These are phyloP conservation scores for Henicopernis longicauda DNA, from an alignment of 2,113 vertebrate species.

Conservation along the genomic window DNA sequence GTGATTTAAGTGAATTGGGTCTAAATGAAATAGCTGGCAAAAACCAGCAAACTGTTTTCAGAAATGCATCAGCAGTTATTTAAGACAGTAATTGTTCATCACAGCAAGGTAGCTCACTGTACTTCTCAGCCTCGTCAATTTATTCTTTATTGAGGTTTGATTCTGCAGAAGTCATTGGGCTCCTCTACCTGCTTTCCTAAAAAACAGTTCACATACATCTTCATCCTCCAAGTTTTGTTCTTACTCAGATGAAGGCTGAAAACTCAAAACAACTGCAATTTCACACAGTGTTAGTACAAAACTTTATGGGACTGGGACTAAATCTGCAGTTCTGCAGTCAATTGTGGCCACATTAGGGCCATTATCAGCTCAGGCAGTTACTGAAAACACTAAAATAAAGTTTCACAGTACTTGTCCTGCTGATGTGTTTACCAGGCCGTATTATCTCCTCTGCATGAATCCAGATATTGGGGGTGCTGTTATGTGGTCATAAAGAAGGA, in stretches of 20 bases:
- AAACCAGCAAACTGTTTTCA: neutral
- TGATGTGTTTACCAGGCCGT: conserved; percentile 34
- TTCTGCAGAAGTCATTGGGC: neutral
- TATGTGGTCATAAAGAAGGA: neutral
- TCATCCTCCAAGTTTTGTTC: neutral
- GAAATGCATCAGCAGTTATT: neutral
- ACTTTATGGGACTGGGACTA: conserved; percentile 11
- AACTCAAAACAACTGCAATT: neutral
- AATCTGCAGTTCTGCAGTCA: neutral
- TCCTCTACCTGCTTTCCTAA: neutral
- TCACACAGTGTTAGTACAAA: neutral
- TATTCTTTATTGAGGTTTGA: neutral
- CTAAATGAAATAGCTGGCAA: neutral
- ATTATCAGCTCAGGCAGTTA: conserved; percentile 39
- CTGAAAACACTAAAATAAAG: conserved; percentile 18
- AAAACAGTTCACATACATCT: neutral
- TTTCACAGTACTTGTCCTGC: neutral
- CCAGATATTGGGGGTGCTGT: neutral
- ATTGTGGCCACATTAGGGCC: conserved; percentile 1
- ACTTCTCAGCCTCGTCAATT: neutral
- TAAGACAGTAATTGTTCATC: neutral
- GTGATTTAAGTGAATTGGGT: neutral
- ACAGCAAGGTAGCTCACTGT: neutral
- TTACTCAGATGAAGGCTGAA: neutral
- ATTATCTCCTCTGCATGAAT: neutral